Percentiles rank a stretch among this genome's conserved stretches.
phyloP scores from a whole-genome alignment of 2,888 invertebrate genomes.

The Netelia fuscicornis region DNA sequence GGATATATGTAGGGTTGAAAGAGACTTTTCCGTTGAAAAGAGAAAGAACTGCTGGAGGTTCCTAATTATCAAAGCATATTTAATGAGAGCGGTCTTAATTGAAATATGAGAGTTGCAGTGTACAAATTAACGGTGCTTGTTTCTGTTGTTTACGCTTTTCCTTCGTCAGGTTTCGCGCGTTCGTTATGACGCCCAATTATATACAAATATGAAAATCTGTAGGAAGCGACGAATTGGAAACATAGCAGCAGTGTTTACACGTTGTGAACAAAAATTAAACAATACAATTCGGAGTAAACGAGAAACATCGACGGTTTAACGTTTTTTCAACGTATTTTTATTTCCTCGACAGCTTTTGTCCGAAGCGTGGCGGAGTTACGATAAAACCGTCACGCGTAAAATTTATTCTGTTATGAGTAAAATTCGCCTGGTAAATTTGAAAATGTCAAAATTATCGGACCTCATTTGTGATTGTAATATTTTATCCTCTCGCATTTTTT shows the following conservation, averaged over 20 bases:
- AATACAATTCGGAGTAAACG: neutral
- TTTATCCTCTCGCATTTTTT: no score
- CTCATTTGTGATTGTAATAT: no score
- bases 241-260: neutral
- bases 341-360: no score
- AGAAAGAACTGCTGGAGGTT: conserved; percentile 4
- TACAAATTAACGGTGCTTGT: conserved; percentile 30
- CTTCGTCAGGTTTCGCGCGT: neutral
- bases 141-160: neutral
- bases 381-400: no score
- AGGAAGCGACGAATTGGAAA: neutral
- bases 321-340: no score
- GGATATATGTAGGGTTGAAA: neutral
- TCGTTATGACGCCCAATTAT: neutral
- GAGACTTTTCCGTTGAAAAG: neutral
- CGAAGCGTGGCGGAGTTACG: no score
- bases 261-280: neutral
- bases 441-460: no score
- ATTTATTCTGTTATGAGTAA: no score
- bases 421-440: no score
- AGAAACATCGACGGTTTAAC: neutral
- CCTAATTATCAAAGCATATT: conserved; percentile 21
- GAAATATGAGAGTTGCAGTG: conserved; percentile 30
- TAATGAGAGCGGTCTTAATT: conserved; percentile 45
- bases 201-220: neutral